A percentile compares a stretch with the other conserved stretches of the same genome.
Conservation (phyloP, 2,888 invertebrate genomes). For the Ennomos erosarius region DNA sequence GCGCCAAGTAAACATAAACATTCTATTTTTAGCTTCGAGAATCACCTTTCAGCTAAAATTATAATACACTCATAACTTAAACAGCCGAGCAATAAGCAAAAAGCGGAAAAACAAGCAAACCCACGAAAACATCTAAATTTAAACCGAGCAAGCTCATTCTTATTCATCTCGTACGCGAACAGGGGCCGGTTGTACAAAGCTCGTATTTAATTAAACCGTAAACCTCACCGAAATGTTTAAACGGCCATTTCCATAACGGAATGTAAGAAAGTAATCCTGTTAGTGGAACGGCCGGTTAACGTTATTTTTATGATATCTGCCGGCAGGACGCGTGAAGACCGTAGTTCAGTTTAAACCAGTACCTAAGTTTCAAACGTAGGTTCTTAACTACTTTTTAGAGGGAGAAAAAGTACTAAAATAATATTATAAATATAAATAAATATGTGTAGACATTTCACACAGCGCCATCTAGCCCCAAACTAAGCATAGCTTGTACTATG, state of each 20-base stretch:
- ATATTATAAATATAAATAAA: no score
- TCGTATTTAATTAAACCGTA: conserved; percentile 28
- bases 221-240: conserved; percentile 24
- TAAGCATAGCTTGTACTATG: no score
- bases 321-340: conserved; percentile 10
- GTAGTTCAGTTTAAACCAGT: conserved; percentile 9
- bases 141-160: conserved; percentile 12
- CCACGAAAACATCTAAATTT: conserved; percentile 5
- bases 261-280: conserved; percentile 29
- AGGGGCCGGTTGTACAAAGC: conserved; percentile 15
- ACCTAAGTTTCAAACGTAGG: neutral
- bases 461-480: no score
- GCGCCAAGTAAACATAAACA: no score
- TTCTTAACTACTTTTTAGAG: no score
- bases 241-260: conserved; percentile 24
- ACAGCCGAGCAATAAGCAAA: neutral
- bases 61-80: no score
- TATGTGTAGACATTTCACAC: no score
- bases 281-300: conserved; percentile 30
- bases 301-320: conserved; percentile 38
- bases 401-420: no score
- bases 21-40: no score
- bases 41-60: no score
- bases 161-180: conserved; percentile 17
- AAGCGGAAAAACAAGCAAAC: conserved; percentile 13